Base-by-base conservation (phyloP, 2,888 invertebrate species). In the Itoplectis maculator region DNA sequence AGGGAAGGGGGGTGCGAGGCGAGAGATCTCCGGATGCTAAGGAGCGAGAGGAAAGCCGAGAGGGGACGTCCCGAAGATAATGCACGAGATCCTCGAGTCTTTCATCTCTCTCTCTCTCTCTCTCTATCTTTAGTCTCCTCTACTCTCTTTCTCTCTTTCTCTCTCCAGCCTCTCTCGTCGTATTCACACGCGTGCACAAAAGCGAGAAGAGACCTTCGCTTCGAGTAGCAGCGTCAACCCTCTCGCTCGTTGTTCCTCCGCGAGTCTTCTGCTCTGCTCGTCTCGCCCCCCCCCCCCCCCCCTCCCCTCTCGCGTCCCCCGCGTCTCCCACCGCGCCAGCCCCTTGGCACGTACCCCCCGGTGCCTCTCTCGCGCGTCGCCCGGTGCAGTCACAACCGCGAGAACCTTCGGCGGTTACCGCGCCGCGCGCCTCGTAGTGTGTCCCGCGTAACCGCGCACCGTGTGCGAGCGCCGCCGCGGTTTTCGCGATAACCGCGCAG, bases 381-480 rank as follows among this genome's bases (percentile, higher is more conserved):
- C 69, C 56, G 84, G 87, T 88, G 88, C 89, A 89, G 88, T 89
- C 88, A 88, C n/a, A n/a, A n/a, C 86, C 88, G 89, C 87, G 89
- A 88, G 88, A 87, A 86, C 88, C 88, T 88, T 85, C 87, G 83
- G 73, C 29, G 84, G 86, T 87, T 87, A 88, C 85, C 88, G 87
- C 77, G 78, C 82, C 77, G 78, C 82, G 83, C 56, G 78, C 69
- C 9, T 42, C 6, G 3, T 1, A 13, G 45, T 15, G 11, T 8
- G 20, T 20, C 51, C 18, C 8, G 51, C n/a, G n/a, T n/a, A n/a
- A n/a, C n/a, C n/a, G n/a, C n/a, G n/a, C n/a, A n/a, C n/a, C n/a
- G n/a, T n/a, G n/a, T n/a, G n/a, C n/a, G n/a, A n/a, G n/a, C n/a
- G n/a, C n/a, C n/a, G n/a, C n/a, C n/a, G n/a, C n/a, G n/a, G n/a